Evolutionary conservation across 2,797 vertebrate species (phyloP), one percentile per base, ranked within the genome.

Genomic region (Hippoglossus hippoglossus): DNA sequence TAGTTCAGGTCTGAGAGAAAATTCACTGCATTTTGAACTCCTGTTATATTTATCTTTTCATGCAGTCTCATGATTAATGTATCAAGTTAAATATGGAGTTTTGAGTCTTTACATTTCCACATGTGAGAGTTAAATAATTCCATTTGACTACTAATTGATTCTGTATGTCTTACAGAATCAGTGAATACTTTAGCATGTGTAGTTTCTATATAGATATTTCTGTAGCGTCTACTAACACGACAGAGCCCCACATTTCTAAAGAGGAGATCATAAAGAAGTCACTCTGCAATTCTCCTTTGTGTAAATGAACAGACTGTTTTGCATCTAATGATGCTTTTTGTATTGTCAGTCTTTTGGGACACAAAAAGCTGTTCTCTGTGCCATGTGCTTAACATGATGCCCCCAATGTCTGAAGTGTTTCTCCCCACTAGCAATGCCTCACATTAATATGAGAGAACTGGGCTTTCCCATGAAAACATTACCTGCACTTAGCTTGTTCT

Each of bases 381-480:
- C 67, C 50, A 52, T 6, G 11, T 67, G 72, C 71, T 84, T 83
- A 82, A 81, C 41, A 59, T 16, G 51, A 68, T 46, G 53, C 70
- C 59, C 63, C 9, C 36, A 57, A 88, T 87, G 81, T 74, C 63
- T 70, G 44, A 53, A 70, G 47, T 70, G 50, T 77, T 84, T 76
- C 67, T 79, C 57, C 73, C 79, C 69, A 73, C 70, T 15, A 71
- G 79, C 76, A 50, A 58, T 6, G 67, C 57, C 67, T 83, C 75
- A 69, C 47, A 63, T 73, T 53, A 66, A 62, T 44, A 54, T 39
- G 34, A 53, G 77, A 71, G 52, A 66, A 49, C 75, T 10, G 55
- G 52, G 41, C 53, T 67, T 80, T 80, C 88, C 81, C 75, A 46
- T 75, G 84, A 91, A 89, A 84, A 84, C 66, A 89, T 87, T 88